Percentiles rank a stretch among this genome's conserved stretches.
Evolutionary conservation across 1,140 invertebrate genomes (phyloP).

Genomic region (Nebria ingens): DNA sequence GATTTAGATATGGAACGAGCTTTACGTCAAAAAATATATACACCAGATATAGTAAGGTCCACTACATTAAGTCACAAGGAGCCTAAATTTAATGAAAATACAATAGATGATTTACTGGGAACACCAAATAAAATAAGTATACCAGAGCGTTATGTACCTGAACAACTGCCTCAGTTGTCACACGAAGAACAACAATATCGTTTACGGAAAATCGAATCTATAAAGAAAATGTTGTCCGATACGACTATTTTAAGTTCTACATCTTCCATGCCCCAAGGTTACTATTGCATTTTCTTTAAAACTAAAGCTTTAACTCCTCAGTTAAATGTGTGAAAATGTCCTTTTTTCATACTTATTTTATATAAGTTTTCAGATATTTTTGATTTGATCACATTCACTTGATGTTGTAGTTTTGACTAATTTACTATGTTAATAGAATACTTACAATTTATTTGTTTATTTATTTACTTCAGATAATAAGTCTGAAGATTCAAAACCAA

Average conservation of each 20-base stretch:
- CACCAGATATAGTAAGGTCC: conserved; percentile 76
- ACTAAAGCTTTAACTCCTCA: too few relatives aligned
- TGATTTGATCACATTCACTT: too few relatives aligned
- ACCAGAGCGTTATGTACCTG: conserved; percentile 83
- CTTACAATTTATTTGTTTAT: too few relatives aligned
- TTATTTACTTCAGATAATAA: too few relatives aligned
- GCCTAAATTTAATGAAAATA: conserved; percentile 58
- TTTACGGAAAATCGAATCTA: conserved; percentile 78
- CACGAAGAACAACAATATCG: conserved; percentile 72
- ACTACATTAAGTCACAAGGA: conserved; percentile 55
- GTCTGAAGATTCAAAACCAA: conserved; percentile 28
- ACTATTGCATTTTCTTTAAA: too few relatives aligned
- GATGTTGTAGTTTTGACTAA: too few relatives aligned
- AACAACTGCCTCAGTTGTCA: conserved; percentile 69
- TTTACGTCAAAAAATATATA: conserved; percentile 53
- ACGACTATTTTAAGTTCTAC: conserved; percentile 38
- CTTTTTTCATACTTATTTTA: too few relatives aligned
- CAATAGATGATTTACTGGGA: conserved; percentile 73
- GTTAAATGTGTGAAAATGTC: too few relatives aligned
- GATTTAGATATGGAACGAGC: conserved; percentile 79
- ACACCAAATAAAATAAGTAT: conserved; percentile 84
- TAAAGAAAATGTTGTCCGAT: conserved; percentile 80
- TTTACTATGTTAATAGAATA: too few relatives aligned
- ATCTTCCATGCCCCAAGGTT: too few relatives aligned
- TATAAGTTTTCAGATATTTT: too few relatives aligned